Evolutionary conservation across 1,140 invertebrate species (phyloP).

Genomic region (Lepidotrigona ventralis): DNA sequence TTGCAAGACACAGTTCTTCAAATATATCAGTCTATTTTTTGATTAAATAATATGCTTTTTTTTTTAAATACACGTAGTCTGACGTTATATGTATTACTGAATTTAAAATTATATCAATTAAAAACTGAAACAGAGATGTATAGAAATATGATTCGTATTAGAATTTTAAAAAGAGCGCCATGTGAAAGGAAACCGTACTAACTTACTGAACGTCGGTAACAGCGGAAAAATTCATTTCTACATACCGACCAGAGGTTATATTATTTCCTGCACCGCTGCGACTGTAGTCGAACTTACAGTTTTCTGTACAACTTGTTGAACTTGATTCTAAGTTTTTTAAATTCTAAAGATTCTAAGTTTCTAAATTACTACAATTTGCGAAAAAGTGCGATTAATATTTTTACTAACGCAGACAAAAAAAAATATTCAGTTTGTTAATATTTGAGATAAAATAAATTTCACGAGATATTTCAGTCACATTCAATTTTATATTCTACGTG

Average conservation of each 20-base stretch:
- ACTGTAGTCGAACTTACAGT: neutral
- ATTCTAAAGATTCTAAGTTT: too few species aligned
- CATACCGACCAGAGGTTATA: constrained; percentile 13
- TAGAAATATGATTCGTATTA: too few species aligned
- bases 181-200: neutral
- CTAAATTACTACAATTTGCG: neutral
- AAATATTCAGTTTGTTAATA: neutral
- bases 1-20: too few species aligned
- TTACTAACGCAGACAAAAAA: neutral
- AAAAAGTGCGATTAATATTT: neutral
- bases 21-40: too few species aligned
- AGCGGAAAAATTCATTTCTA: neutral
- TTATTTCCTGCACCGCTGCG: neutral
- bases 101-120: too few species aligned
- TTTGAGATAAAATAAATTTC: neutral
- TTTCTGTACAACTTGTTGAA: neutral
- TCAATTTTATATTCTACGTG: neutral
- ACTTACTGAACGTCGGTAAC: constrained; percentile 14
- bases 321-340: too few species aligned
- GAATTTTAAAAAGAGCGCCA: neutral
- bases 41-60: too few species aligned
- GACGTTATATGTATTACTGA: neutral
- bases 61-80: too few species aligned
- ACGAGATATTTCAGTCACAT: neutral
- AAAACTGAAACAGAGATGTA: too few species aligned